Base-by-base conservation (phyloP, 1,140 invertebrate genomes). In the Alviniconcha marisindica region DNA sequence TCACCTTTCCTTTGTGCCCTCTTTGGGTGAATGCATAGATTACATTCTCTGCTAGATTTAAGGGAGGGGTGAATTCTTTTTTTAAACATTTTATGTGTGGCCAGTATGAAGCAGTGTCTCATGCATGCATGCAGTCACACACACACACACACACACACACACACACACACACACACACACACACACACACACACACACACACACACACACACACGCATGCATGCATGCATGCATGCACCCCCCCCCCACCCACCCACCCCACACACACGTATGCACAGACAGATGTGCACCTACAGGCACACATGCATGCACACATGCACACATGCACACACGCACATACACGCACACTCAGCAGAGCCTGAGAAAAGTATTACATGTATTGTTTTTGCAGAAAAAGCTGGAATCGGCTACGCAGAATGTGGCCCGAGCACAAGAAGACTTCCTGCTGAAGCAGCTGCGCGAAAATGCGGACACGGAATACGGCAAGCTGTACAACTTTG, bases 401-500 rank as follows among this genome's bases (percentile, higher is more conserved):
- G 73, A 76, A 31, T 28, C 7, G 33, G 80, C 86, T 7, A 90
- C 90, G 24, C 87, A 88, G 84, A 77, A 91, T 84, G 83, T 90
- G 5, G 80, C 81, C 28, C 84, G 73, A 40, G 85, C 85, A 24
- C 91, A 92, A 81, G 83, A 89, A 54, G 77, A 89, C 56, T 85
- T 90, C 51, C 82, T 92, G 0, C 56, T 91, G 60, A 36, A 87
- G 12, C 86, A 88, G 71, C 73, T 92, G 14, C 83, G 86, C 80
- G 79, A 86, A 5, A 92, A 91, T 82, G 79, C 69, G 0, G 84
- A 89, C 48, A 92, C 92, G 18, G 85, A 89, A 24, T 93, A 92
- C 85, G 90, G 91, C 12, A 88, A 83, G 77, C 82, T 87, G 15
- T 90, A 89, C 83, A 83, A 87, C 69, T 91, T 93, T 84, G 77